Conservation (phyloP, 2,888 invertebrate species). For the Sarcophaga carnaria region DNA sequence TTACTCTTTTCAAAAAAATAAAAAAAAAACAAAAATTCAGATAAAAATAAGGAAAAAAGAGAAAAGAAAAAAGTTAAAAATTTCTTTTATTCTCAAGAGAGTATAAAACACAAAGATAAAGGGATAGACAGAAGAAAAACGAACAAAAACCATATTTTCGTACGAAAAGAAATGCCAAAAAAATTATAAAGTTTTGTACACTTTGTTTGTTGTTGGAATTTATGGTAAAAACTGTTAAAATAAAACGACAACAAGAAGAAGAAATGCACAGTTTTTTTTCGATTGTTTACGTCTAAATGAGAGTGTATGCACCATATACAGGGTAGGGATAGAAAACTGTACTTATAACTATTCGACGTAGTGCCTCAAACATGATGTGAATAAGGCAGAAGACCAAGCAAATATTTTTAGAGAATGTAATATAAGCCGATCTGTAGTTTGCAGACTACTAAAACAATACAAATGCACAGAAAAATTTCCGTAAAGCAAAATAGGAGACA, state of each 20-base stretch:
- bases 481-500: no score
- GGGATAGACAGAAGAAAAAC: background rate
- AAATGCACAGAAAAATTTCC: no score
- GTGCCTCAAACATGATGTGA: no score
- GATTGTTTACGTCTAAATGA: no score
- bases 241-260: background rate
- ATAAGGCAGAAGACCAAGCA: no score
- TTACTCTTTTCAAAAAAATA: background rate
- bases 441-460: no score
- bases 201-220: slow-evolving; percentile 19
- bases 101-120: background rate
- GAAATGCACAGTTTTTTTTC: background rate
- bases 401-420: no score
- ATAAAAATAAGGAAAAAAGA: background rate
- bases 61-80: background rate
- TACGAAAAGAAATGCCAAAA: background rate
- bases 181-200: slow-evolving; percentile 32
- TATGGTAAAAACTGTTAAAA: slow-evolving; percentile 24
- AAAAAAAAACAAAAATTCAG: background rate
- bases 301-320: no score
- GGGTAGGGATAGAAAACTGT: no score
- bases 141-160: background rate
- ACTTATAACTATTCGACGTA: no score
- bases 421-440: no score
- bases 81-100: background rate